A percentile compares a stretch with the other conserved stretches of the same genome.
Evolutionary conservation across 2,797 vertebrate species (phyloP).

Genomic region (Pipistrellus nathusii): DNA sequence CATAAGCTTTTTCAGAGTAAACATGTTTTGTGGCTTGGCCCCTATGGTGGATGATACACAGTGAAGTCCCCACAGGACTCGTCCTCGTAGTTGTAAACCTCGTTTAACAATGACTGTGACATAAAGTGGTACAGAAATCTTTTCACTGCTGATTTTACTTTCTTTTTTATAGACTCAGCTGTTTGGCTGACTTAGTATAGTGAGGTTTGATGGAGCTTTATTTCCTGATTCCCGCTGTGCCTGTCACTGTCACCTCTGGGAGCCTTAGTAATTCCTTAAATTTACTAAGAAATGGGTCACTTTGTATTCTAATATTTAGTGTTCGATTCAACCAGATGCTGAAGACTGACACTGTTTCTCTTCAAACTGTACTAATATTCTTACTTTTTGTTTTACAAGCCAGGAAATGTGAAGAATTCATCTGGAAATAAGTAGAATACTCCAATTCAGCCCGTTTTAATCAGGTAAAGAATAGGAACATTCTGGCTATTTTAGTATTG

Average conservation of each 20-base stretch:
- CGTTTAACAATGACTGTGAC: neutral
- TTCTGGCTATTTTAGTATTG: constrained; percentile 46
- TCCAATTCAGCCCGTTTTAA: constrained; percentile 66
- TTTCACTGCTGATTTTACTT: constrained; percentile 51
- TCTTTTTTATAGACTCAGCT: constrained; percentile 11
- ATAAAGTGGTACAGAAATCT: constrained; percentile 20
- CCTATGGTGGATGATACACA: neutral
- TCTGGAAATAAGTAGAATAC: constrained; percentile 84
- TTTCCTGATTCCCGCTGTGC: constrained; percentile 39
- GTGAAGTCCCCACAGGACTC: neutral
- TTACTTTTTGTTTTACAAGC: constrained; percentile 79
- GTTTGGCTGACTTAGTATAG: constrained; percentile 28
- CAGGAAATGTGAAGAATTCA: constrained; percentile 84
- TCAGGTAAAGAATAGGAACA: constrained; percentile 85
- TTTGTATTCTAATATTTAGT: constrained; percentile 60
- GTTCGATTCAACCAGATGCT: constrained; percentile 48
- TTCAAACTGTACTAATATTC: constrained; percentile 70
- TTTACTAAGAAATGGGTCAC: constrained; percentile 45
- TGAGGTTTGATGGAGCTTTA: constrained; percentile 37
- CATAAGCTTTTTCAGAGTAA: constrained; percentile 54
- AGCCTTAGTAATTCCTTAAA: constrained; percentile 25
- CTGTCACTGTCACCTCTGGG: neutral
- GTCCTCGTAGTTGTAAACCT: neutral
- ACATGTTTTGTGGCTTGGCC: constrained; percentile 51
- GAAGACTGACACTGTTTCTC: constrained; percentile 46